Evolutionary conservation across 30 jellyfish, hydroid and myxozoan genomes (phyloP), one percentile per base, ranked within the genome.

Genomic region (Aurelia aurita): DNA sequence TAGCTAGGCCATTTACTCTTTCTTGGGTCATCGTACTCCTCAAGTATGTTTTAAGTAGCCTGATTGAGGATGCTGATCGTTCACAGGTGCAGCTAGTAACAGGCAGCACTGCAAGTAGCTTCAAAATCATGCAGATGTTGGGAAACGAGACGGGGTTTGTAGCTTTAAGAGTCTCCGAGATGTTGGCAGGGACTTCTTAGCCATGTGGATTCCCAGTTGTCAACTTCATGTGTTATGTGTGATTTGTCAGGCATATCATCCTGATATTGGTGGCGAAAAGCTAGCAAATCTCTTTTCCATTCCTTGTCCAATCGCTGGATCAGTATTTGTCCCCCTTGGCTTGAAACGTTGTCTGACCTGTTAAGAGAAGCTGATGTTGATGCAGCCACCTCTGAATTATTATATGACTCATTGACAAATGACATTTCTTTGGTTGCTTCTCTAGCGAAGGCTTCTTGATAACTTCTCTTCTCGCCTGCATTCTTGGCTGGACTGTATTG

Each of bases 41-140:
- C 14, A 55, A 22, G 23, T 47, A 74, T 5, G 87, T 74, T 74
- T 74, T 44, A 5, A 74, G 5, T 16, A 51, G 16, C 25, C 87
- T 47, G 9, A 74, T 11, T 44, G 87, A 74, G 5, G 87, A 74
- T 15, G 75, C 74, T 8, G 87, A 47, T 6, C 75, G 80, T 27
- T 43, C 82, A 31, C 74, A 74, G 55, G 74, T 55, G 25, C 87
- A 74, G 77, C 87, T 74, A 12, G 82, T 70, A 19, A 70, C 26
- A 3, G 87, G 87, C 13, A 74, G 53, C 7, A 28, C 34, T 21
- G 87, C 80, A 27, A 74, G 75, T 13, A 74, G 34, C 21, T 27
- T 20, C 15, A 74, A 66, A 5, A 55, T 8, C 5, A 81, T 74
- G 9, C 27, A 26, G 44, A 74, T 74, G 53, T 45, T 74, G 25